Percentiles rank a stretch among this genome's conserved stretches.
These are phyloP conservation scores for Stenopsyche tienmushanensis DNA, from an alignment of 1,140 invertebrate genomes.

Conservation along the genomic window DNA sequence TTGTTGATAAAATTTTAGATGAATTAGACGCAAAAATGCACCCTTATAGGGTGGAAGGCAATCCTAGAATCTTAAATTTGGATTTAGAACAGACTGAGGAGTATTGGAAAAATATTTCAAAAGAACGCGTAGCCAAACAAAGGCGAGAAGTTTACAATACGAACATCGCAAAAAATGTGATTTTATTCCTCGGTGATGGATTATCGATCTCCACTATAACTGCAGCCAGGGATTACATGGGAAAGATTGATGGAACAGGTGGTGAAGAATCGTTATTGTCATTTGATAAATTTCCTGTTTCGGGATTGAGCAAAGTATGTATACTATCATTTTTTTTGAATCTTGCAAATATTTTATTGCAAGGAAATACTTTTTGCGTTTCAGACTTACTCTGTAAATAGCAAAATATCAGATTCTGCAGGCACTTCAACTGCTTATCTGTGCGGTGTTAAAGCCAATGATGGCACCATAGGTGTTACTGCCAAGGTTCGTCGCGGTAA, in stretches of 20 bases:
- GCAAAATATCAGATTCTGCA: conserved; percentile 79
- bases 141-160: conserved; percentile 58
- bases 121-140: conserved; percentile 50
- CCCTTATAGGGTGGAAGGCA: not conserved
- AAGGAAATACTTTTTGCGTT: conserved; percentile 42
- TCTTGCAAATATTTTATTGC: too few relatives aligned
- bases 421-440: conserved; percentile 77
- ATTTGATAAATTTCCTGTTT: conserved; percentile 77
- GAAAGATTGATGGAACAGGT: conserved; percentile 58
- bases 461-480: conserved; percentile 73
- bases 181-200: conserved; percentile 79
- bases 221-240: conserved; percentile 67
- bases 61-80: not conserved
- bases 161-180: conserved; percentile 62
- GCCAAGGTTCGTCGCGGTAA: conserved; percentile 61
- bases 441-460: conserved; percentile 82
- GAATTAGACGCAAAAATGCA: too few relatives aligned
- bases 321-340: not conserved
- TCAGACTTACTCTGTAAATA: conserved; percentile 83
- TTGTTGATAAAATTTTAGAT: too few relatives aligned
- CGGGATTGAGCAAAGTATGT: conserved; percentile 70
- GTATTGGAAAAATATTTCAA: conserved; percentile 47
- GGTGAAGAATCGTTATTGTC: conserved; percentile 69
- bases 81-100: conserved; percentile 44
- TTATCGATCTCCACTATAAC: conserved; percentile 77